A percentile compares a stretch with the other conserved stretches of the same genome.
phyloP scores from a whole-genome alignment of 2,113 vertebrate species.

The Climacteris rufus region DNA sequence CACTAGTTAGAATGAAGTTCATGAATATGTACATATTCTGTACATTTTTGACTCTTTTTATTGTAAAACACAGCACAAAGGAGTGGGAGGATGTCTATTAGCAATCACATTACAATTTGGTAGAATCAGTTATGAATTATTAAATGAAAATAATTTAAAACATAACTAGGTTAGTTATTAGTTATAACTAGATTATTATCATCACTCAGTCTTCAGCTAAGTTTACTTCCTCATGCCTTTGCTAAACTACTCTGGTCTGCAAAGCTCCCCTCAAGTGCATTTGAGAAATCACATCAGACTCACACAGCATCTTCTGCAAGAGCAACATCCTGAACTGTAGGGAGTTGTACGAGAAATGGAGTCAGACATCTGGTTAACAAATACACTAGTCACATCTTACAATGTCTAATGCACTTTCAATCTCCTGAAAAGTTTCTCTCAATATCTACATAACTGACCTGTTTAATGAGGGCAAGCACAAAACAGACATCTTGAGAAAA shows the following conservation, averaged over 20 bases:
- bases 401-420: neutral
- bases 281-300: neutral
- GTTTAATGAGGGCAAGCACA: rapidly evolving
- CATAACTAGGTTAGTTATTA: neutral
- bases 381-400: neutral
- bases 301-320: neutral
- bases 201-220: no score
- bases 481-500: neutral
- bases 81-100: neutral
- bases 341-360: neutral
- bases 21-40: neutral
- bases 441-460: rapidly evolving
- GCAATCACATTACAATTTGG: neutral
- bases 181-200: no score
- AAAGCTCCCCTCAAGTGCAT: neutral
- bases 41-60: neutral
- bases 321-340: neutral
- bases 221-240: neutral
- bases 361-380: neutral
- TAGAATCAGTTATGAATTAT: neutral
- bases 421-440: neutral
- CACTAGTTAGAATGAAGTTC: neutral
- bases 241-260: neutral
- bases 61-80: neutral
- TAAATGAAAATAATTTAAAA: neutral